Percentiles rank a stretch among this genome's conserved stretches.
Evolutionary conservation across 1,140 invertebrate species (phyloP).

Genomic region (Danaus melanippus): DNA sequence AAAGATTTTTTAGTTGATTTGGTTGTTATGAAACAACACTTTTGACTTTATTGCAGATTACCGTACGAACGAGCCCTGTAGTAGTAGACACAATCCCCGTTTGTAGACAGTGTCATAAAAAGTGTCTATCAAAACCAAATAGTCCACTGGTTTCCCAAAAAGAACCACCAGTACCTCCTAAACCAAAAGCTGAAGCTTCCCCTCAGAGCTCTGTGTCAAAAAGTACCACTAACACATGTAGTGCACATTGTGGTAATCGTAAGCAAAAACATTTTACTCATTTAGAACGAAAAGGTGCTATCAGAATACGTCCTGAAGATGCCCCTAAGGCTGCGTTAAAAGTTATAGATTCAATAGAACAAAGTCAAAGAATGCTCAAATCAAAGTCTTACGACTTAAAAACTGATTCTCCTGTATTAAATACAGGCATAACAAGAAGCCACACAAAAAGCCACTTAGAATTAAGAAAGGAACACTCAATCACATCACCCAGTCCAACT

Average conservation of each 20-base stretch:
- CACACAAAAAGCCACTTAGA: conserved; percentile 60
- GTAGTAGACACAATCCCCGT: conserved; percentile 77
- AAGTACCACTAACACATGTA: conserved; percentile 55
- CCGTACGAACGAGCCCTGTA: conserved; percentile 78
- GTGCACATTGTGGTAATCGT: conserved; percentile 52
- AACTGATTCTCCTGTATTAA: conserved; percentile 55
- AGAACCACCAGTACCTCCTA: conserved; percentile 45
- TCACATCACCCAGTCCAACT: conserved; percentile 58
- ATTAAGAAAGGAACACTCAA: conserved; percentile 56
- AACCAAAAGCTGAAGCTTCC: conserved; percentile 47
- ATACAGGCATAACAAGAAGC: conserved; percentile 41
- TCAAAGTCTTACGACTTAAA: conserved; percentile 64
- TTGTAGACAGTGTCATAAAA: conserved; percentile 82
- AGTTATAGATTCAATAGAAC: conserved; percentile 64
- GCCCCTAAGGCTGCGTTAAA: conserved; percentile 58
- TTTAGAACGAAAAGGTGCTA: conserved; percentile 66
- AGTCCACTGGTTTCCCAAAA: conserved; percentile 66
- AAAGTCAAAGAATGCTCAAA: conserved; percentile 66
- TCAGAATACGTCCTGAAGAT: conserved; percentile 62
- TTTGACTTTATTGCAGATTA: conserved; percentile 71
- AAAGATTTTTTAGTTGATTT: not conserved
- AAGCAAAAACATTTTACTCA: conserved; percentile 54
- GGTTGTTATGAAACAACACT: not conserved
- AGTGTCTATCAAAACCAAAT: conserved; percentile 75
- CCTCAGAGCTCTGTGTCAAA: conserved; percentile 58